Conservation (phyloP, 30 jellyfish, hydroid and myxozoan genomes). For the Hydractinia symbiolongicarpus region DNA sequence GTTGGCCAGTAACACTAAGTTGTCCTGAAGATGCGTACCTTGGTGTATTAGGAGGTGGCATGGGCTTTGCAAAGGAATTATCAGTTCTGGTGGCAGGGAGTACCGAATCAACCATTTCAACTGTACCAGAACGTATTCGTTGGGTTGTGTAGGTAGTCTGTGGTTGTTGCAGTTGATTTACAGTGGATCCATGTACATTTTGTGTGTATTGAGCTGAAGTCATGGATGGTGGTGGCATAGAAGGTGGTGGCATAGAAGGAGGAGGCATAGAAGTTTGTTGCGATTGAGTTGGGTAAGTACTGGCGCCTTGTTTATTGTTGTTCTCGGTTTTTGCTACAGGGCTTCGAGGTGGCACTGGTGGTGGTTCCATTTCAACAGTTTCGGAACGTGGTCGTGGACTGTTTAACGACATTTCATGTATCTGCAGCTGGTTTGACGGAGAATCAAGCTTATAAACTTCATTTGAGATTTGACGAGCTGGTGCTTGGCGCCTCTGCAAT, state of each 20-base stretch:
- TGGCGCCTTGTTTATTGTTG: background rate
- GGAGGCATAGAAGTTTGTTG: background rate
- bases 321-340: background rate
- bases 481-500: background rate
- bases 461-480: slow-evolving; percentile 14
- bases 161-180: slow-evolving; percentile 16
- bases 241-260: background rate
- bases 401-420: slow-evolving; percentile 32
- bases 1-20: slow-evolving; percentile 1
- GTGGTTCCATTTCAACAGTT: slow-evolving; percentile 18
- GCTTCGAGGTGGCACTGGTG: slow-evolving; percentile 24
- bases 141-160: slow-evolving; percentile 2
- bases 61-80: background rate
- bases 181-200: background rate
- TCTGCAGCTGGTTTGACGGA: slow-evolving; percentile 23
- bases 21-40: background rate
- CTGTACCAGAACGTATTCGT: slow-evolving; percentile 33
- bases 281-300: no score
- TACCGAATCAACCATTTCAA: slow-evolving; percentile 28
- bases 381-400: slow-evolving; percentile 44
- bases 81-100: background rate
- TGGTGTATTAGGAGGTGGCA: background rate
- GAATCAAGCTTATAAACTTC: slow-evolving; percentile 29
- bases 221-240: slow-evolving; percentile 12
- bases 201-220: background rate